phyloP scores from a whole-genome alignment of 2,113 vertebrate genomes.

The Lota lota region DNA sequence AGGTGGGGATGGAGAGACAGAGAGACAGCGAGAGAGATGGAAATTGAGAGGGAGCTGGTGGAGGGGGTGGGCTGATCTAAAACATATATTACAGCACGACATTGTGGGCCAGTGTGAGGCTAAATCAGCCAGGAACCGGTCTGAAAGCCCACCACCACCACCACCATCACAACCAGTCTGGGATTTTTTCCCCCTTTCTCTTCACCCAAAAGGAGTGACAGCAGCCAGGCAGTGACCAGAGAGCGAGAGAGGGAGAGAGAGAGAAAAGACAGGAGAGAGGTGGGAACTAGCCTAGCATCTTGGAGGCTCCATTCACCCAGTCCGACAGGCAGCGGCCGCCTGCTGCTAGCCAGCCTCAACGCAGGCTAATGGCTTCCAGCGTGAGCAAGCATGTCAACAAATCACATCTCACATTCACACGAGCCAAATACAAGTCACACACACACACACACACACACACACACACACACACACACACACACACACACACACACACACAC shows the following conservation, averaged over 20 bases:
- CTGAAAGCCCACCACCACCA: conserved; percentile 43
- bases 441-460: conserved; percentile 30
- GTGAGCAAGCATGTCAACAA: conserved; percentile 67
- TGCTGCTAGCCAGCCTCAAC: conserved; percentile 49
- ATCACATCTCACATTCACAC: conserved; percentile 43
- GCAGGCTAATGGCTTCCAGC: conserved; percentile 81
- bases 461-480: conserved; percentile 33
- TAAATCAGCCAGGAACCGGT: conserved; percentile 69
- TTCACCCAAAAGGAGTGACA: conserved; percentile 29
- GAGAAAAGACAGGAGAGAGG: conserved; percentile 22
- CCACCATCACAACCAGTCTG: conserved; percentile 23
- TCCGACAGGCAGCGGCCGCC: conserved; percentile 51
- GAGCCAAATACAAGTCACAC: conserved; percentile 2
- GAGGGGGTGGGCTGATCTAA: background rate
- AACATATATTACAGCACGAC: conserved; percentile 20
- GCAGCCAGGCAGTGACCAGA: background rate
- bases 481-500: conserved; percentile 28
- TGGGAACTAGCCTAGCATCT: conserved; percentile 50
- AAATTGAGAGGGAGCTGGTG: conserved; percentile 16
- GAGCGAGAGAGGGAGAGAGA: conserved; percentile 35
- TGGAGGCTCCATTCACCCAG: conserved; percentile 56
- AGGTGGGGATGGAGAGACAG: background rate
- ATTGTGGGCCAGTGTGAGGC: conserved; percentile 51
- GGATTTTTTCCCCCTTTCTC: conserved; percentile 24
- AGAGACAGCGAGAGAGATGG: conserved; percentile 15